phyloP scores from a whole-genome alignment of 2,113 vertebrate genomes.

The Cynoglossus semilaevis region DNA sequence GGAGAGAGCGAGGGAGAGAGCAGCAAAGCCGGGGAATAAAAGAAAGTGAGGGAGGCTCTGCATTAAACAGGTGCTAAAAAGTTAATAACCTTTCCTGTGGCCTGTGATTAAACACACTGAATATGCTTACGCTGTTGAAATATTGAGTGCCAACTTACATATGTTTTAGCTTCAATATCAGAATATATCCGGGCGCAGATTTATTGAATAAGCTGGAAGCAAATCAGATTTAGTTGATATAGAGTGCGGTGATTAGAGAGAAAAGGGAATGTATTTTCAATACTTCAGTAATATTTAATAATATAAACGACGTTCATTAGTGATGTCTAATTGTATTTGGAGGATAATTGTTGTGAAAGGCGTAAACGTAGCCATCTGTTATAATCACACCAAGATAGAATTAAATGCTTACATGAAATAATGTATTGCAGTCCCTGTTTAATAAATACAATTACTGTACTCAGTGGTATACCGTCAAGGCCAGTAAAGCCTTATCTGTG shows the following conservation, averaged over 20 bases:
- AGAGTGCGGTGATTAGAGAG: conserved; percentile 7
- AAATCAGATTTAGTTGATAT: conserved; percentile 34
- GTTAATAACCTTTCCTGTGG: conserved; percentile 4
- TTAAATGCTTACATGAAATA: conserved; percentile 28
- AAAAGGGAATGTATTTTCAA: conserved; percentile 1
- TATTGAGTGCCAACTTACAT: conserved; percentile 33
- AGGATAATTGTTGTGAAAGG: too few species aligned
- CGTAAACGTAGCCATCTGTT: conserved; percentile 35
- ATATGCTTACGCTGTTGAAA: conserved; percentile 40
- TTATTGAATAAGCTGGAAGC: conserved; percentile 37
- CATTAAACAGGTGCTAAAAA: conserved; percentile 17
- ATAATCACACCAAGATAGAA: conserved; percentile 29
- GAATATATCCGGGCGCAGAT: conserved; percentile 13
- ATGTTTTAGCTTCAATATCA: conserved; percentile 21
- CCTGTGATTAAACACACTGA: conserved; percentile 41
- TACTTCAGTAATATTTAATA: conserved; percentile 12
- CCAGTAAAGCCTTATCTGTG: too few species aligned
- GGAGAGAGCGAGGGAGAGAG: neutral
- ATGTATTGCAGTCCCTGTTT: conserved; percentile 6
- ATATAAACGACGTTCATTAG: conserved; percentile 25
- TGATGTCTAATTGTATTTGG: conserved; percentile 26
- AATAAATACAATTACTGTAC: conserved; percentile 17
- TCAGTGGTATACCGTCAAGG: neutral
- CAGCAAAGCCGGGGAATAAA: neutral
- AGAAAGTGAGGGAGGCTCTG: neutral